Evolutionary conservation across 2,888 invertebrate genomes (phyloP).

Genomic region (Trachelus troglodyta): DNA sequence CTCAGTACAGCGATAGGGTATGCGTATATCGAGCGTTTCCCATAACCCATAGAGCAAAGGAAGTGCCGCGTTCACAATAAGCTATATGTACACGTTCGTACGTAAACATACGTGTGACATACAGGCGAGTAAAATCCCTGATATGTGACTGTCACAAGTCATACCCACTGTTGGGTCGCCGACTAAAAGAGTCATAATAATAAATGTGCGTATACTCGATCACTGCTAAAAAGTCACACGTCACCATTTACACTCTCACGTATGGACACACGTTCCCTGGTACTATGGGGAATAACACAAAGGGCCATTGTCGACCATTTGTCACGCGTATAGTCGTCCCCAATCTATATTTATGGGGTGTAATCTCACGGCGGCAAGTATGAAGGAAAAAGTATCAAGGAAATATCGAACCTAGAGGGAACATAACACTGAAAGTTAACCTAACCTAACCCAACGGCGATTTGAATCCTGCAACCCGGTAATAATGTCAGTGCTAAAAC

Average conservation of each 20-base stretch:
- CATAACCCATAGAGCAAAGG: background rate
- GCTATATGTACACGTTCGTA: background rate
- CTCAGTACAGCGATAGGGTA: background rate
- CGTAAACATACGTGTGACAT: background rate
- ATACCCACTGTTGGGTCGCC: background rate
- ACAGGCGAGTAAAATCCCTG: background rate
- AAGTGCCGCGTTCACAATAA: background rate
- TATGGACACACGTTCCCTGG: slow-evolving; percentile 12
- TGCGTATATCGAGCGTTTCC: background rate
- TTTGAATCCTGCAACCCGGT: background rate
- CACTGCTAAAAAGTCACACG: slow-evolving; percentile 14
- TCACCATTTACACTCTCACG: slow-evolving; percentile 13
- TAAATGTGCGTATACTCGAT: background rate
- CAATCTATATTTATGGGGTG: slow-evolving; percentile 24
- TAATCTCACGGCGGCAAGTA: slow-evolving; percentile 18
- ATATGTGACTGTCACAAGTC: background rate
- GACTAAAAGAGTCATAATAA: background rate
- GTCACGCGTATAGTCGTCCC: slow-evolving; percentile 4
- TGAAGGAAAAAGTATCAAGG: background rate
- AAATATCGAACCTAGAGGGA: background rate
- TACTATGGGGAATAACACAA: slow-evolving; percentile 3
- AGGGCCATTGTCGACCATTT: slow-evolving; percentile 18
- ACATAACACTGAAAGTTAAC: background rate
- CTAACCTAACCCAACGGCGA: background rate
- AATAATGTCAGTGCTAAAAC: background rate